Evolutionary conservation across 2,113 vertebrate genomes (phyloP).

Genomic region (Phocoena phocoena): DNA sequence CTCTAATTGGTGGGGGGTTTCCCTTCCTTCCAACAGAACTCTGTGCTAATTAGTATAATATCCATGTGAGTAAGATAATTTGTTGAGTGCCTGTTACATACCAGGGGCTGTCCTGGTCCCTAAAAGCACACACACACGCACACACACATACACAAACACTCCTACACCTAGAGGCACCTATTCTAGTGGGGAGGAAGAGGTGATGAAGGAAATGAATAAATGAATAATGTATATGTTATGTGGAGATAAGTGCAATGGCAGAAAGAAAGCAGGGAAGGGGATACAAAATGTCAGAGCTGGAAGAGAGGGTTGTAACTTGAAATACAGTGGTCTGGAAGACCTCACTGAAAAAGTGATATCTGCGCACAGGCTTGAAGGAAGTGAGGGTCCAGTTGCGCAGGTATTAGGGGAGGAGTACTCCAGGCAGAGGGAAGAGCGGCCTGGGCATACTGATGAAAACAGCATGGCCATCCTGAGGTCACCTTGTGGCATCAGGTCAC

Average conservation of each 20-base stretch:
- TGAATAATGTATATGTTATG: background rate
- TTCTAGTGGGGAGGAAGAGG: background rate
- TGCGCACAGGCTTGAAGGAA: background rate
- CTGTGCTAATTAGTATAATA: background rate
- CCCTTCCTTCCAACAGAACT: background rate
- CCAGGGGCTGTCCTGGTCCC: background rate
- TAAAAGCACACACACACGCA: background rate
- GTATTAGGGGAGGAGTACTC: background rate
- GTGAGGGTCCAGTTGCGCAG: background rate
- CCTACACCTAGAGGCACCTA: background rate
- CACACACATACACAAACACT: background rate
- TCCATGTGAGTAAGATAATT: background rate
- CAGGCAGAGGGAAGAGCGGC: background rate
- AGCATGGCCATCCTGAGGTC: background rate
- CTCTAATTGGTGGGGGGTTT: background rate
- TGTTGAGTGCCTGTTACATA: background rate
- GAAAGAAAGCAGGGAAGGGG: background rate
- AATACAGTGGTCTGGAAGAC: background rate
- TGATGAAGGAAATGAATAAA: background rate
- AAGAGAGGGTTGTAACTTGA: background rate
- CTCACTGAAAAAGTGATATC: background rate
- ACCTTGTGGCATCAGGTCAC: background rate
- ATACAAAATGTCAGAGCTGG: background rate
- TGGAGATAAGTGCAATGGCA: background rate
- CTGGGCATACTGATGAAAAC: fast-evolving